Evolutionary conservation across 2,888 invertebrate genomes (phyloP), one percentile per base, ranked within the genome.

Genomic region (Ophraella communa): DNA sequence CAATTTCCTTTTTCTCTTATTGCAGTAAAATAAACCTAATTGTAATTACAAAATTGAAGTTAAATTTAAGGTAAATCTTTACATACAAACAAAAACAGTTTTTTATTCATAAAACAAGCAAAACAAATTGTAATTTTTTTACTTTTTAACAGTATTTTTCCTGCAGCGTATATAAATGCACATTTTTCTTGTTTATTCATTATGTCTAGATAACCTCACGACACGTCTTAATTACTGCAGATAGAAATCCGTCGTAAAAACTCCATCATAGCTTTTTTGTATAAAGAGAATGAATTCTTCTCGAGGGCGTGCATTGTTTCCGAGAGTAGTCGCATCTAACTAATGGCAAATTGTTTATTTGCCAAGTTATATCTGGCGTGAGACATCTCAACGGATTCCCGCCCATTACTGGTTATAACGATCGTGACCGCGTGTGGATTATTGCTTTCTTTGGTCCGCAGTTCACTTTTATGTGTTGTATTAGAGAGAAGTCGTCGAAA

Each of bases 371-470:
- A 74, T 70, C 68, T 61, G 69, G 68, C 67, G 55, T 60, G 53
- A 66, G 66, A 62, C 69, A 54, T 75, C 71, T 73, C 73, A n/a
- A n/a, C 70, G 69, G 61, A 74, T 76, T 69, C 73, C 69, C 62
- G 69, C 69, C 71, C 74, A 75, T 77, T 78, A 78, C 77, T 74
- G 78, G 73, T 76, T 77, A 78, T 79, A 79, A 80, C 78, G 78
- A 76, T 73, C 73, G 74, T 71, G 72, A 71, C 78, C 78, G 79
- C 74, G 76, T 80, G 80, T 72, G 72, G 75, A 77, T 80, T 80
- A 80, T 80, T 79, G 78, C 80, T 77, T 78, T 79, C 78, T 79
- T 78, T 74, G 72, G 71, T 66, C 73, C 73, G 71, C 74, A 74
- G 76, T 75, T 76, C 76, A 73, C 73, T 79, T 79, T 78, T 78